Evolutionary conservation across 2,797 vertebrate species (phyloP).

Genomic region (Craterocephalus amniculus): DNA sequence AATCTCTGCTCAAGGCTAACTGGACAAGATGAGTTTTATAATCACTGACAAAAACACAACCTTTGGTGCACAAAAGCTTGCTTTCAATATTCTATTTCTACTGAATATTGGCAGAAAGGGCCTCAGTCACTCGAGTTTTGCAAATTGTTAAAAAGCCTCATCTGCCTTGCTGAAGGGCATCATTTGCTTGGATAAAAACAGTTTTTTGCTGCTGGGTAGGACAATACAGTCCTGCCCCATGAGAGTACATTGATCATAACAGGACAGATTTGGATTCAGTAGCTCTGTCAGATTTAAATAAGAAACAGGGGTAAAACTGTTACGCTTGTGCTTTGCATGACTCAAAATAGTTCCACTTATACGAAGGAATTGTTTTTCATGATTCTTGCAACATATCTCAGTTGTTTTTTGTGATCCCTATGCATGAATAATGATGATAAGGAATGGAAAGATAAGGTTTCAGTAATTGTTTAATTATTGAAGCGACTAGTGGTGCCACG

Average conservation of each 20-base stretch:
- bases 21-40: conserved; percentile 14
- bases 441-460: conserved; percentile 8
- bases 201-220: conserved; percentile 51
- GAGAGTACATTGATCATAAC: conserved; percentile 64
- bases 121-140: conserved; percentile 40
- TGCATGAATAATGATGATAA: not conserved
- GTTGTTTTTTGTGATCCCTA: not conserved
- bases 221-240: conserved; percentile 38
- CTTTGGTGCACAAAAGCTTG: conserved; percentile 25
- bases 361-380: not conserved
- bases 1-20: conserved; percentile 9
- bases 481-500: not conserved
- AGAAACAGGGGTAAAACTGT: conserved; percentile 5
- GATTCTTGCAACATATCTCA: not conserved
- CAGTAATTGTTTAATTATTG: not conserved
- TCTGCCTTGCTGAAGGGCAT: conserved; percentile 10
- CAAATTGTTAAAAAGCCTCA: conserved; percentile 43
- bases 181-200: conserved; percentile 17
- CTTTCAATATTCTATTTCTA: conserved; percentile 14
- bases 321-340: conserved; percentile 12
- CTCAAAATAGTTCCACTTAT: too few species aligned
- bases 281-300: conserved; percentile 25
- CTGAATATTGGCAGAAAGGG: conserved; percentile 5
- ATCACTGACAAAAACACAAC: conserved; percentile 27
- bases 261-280: conserved; percentile 60